Evolutionary conservation across 1,140 invertebrate genomes (phyloP), one percentile per base, ranked within the genome.

Genomic region (Atta colombica): DNA sequence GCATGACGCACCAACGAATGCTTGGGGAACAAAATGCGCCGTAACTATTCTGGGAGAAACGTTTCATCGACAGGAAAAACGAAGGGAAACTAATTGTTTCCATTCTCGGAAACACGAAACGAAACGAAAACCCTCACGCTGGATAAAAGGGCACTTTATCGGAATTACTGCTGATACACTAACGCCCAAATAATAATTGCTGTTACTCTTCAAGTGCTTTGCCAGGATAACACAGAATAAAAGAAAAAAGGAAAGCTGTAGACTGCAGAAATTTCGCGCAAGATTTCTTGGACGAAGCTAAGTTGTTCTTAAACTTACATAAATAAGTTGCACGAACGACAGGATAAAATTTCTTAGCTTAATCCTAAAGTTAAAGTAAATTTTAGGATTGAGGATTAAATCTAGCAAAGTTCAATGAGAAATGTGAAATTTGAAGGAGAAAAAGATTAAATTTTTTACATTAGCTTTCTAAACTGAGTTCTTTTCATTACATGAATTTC

Each of bases 1-100:
- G 60, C 12, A 21, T 35, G 55, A 60, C 10, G 55, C 35, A 5
- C 25, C 63, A 45, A 16, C 14, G 21, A 81, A 71, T 58, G 78
- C 18, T 28, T 14, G 51, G 28, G 16, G 21, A 55, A 51, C 16
- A 39, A 58, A 81, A 71, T 2, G 4, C 77, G 18, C 5, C 49
- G 77, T 8, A 25, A 45, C 66, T 71, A 39, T 0, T 39, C 58
- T 5, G 7, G 14, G 14, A 53, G 31, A 71, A 69, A 81, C 7
- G 51, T 69, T 69, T 81, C 77, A 45, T 65, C n/a, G 77, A 21
- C 45, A n/a, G n/a, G 35, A 81, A 60, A 81, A 71, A 58, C 31
- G 78, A 4, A 58, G 51, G 65, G n/a, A 69, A 71, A 81, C 21
- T 31, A 65, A 60, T 45, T 63, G 39, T 58, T 39, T 25, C 25